Conservation (phyloP, 53 echinoderm and acorn worm species). For the Astropecten irregularis region DNA sequence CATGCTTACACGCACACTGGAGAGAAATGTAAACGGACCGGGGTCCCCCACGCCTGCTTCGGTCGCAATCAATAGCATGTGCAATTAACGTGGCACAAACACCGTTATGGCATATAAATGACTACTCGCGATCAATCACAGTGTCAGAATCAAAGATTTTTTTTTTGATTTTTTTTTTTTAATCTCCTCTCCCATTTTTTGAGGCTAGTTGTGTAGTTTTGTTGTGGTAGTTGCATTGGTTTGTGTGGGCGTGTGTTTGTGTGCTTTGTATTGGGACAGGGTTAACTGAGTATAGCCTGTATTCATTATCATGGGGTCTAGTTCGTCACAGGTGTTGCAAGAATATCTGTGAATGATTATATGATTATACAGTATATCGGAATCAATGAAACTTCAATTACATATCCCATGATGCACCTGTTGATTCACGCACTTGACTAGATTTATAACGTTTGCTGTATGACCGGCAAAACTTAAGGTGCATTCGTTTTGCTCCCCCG, state of each 20-base stretch:
- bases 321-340: slow-evolving; percentile 19
- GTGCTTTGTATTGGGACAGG: background rate
- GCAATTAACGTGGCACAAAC: slow-evolving; percentile 58
- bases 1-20: slow-evolving; percentile 37
- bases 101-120: slow-evolving; percentile 63
- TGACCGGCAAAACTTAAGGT: too few relatives aligned
- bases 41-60: too few relatives aligned
- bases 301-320: slow-evolving; percentile 16
- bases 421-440: too few relatives aligned
- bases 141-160: slow-evolving; percentile 27
- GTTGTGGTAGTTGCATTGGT: background rate
- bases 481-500: too few relatives aligned
- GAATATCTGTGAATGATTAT: slow-evolving; percentile 21
- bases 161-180: background rate
- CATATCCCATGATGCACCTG: too few relatives aligned
- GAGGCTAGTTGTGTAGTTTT: background rate
- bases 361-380: too few relatives aligned
- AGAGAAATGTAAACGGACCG: slow-evolving; percentile 50
- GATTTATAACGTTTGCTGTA: too few relatives aligned
- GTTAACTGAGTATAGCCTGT: background rate
- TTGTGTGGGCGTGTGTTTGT: background rate
- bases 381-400: slow-evolving; percentile 28
- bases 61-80: slow-evolving; percentile 39
- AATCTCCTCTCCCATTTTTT: background rate
- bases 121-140: slow-evolving; percentile 53